Evolutionary conservation across 2,797 vertebrate species (phyloP).

Genomic region (Typhlichthys eigenmanni): DNA sequence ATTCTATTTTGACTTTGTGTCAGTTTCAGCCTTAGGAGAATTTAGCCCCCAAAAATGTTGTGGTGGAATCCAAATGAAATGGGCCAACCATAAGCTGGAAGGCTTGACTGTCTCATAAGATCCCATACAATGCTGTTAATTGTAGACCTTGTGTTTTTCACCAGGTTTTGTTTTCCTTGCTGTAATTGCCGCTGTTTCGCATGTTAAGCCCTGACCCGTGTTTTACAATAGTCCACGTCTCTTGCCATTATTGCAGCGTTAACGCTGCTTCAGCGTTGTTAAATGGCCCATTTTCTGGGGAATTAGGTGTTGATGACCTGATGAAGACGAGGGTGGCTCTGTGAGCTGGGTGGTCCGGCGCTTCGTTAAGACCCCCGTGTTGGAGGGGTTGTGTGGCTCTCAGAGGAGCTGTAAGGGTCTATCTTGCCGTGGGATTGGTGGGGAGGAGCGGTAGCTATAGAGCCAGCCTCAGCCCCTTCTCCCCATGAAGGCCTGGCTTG

Average conservation of each 20-base stretch:
- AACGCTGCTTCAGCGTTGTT: conserved; percentile 60
- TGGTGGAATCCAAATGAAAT: conserved; percentile 65
- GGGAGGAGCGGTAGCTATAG: conserved; percentile 54
- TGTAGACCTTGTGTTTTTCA: conserved; percentile 54
- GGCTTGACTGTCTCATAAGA: conserved; percentile 50
- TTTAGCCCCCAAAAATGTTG: conserved; percentile 75
- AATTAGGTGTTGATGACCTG: conserved; percentile 80
- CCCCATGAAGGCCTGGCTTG: conserved; percentile 75
- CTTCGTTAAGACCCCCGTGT: conserved; percentile 61
- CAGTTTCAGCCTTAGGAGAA: conserved; percentile 71
- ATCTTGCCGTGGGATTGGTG: conserved; percentile 46
- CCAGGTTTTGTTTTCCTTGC: conserved; percentile 46
- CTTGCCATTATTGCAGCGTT: conserved; percentile 45
- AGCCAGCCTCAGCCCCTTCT: conserved; percentile 60
- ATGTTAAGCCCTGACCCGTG: conserved; percentile 40
- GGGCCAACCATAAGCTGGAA: conserved; percentile 61
- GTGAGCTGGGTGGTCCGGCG: conserved; percentile 71
- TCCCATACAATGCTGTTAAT: conserved; percentile 56
- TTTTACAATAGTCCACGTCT: conserved; percentile 37
- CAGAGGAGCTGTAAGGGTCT: conserved; percentile 71
- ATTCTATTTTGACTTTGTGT: conserved; percentile 72
- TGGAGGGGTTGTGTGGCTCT: conserved; percentile 63
- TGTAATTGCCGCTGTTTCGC: conserved; percentile 41
- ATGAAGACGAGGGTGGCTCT: conserved; percentile 74
- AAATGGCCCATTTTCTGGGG: conserved; percentile 74